Conservation (phyloP, 2,113 vertebrate genomes). For the Leuciscus idus region DNA sequence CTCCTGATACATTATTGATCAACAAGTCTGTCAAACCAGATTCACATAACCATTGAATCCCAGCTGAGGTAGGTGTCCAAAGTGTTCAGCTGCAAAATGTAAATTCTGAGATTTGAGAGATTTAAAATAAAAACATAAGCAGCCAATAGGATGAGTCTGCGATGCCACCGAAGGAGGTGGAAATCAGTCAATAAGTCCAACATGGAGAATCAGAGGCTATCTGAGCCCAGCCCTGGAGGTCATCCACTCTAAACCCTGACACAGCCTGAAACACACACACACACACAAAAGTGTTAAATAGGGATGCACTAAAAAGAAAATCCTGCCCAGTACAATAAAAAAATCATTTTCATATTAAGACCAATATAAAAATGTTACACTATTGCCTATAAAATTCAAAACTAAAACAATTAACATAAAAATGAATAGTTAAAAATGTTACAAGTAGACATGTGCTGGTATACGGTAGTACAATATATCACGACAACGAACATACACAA, state of each 20-base stretch:
- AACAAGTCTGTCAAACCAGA: not conserved
- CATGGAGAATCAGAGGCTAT: constrained; percentile 82
- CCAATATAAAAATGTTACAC: too few species aligned
- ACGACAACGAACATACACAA: too few species aligned
- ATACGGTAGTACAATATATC: too few species aligned
- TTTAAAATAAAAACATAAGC: constrained; percentile 26
- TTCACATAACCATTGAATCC: constrained; percentile 18
- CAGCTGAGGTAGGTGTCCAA: constrained; percentile 58
- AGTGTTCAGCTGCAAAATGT: constrained; percentile 28
- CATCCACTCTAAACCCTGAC: constrained; percentile 99
- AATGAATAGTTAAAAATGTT: too few species aligned
- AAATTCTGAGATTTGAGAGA: constrained; percentile 39
- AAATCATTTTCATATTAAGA: too few species aligned
- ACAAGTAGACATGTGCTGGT: too few species aligned
- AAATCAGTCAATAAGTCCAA: constrained; percentile 38
- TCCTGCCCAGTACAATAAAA: too few species aligned
- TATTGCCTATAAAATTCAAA: too few species aligned
- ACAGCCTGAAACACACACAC: constrained; percentile 78
- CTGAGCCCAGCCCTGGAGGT: constrained; percentile 96
- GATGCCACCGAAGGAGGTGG: constrained; percentile 21
- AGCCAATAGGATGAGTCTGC: constrained; percentile 28
- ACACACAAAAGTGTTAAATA: not conserved
- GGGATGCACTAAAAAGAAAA: not conserved
- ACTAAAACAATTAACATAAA: too few species aligned
- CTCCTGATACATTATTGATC: constrained; percentile 8